These are phyloP conservation scores for Pseudomyrmex gracilis DNA, from an alignment of 1,140 invertebrate species.

Conservation along the genomic window DNA sequence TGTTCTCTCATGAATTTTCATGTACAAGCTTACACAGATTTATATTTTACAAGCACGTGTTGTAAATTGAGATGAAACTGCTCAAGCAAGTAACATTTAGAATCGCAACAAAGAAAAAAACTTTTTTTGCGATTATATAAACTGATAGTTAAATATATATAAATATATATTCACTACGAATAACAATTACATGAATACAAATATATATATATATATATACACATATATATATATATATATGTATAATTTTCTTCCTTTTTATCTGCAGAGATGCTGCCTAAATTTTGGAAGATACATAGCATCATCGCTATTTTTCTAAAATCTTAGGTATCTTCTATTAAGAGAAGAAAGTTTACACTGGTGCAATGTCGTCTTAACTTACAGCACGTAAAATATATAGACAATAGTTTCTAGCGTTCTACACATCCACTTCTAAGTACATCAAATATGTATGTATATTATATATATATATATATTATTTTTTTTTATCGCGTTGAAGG, in stretches of 20 bases:
- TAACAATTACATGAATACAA: too few relatives aligned
- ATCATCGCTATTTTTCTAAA: too few relatives aligned
- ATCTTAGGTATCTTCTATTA: too few relatives aligned
- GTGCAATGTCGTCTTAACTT: constrained; percentile 23
- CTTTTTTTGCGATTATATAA: too few relatives aligned
- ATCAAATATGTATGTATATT: background rate
- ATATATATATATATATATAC: too few relatives aligned
- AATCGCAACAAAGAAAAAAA: background rate
- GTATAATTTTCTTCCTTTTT: too few relatives aligned
- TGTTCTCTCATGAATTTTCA: constrained; percentile 17
- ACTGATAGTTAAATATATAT: background rate
- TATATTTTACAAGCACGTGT: constrained; percentile 27
- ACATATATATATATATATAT: too few relatives aligned
- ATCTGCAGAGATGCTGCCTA: too few relatives aligned
- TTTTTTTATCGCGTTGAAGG: constrained; percentile 2
- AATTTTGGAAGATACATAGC: too few relatives aligned
- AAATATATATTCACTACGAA: too few relatives aligned
- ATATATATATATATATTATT: background rate
- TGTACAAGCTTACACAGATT: constrained; percentile 38
- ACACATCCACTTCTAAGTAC: constrained; percentile 43
- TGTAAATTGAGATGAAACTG: constrained; percentile 26
- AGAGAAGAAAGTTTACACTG: too few relatives aligned
- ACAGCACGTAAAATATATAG: constrained; percentile 16
- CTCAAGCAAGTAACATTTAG: background rate
- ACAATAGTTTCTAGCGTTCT: constrained; percentile 60